Percentiles rank a stretch among this genome's conserved stretches.
These are phyloP conservation scores for Podabrus alpinus DNA, from an alignment of 2,888 invertebrate genomes.

Conservation along the genomic window DNA sequence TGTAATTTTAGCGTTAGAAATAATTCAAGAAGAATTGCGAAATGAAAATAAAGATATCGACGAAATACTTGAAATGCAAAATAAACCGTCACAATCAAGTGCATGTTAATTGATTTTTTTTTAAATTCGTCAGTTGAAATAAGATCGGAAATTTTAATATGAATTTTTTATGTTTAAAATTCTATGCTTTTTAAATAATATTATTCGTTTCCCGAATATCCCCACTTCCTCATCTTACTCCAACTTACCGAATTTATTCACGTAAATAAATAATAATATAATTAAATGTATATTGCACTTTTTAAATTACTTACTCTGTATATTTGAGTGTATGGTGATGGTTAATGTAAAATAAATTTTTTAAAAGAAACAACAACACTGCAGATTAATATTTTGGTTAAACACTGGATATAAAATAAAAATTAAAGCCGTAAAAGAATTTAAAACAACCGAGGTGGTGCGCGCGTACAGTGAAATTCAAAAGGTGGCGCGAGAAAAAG, in stretches of 20 bases:
- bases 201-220: background rate
- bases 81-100: conserved; percentile 32
- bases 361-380: background rate
- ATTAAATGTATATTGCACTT: background rate
- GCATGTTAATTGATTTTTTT: background rate
- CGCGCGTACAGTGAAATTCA: background rate
- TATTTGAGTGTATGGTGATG: background rate
- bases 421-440: background rate
- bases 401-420: background rate
- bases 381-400: background rate
- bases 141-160: background rate
- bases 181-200: background rate
- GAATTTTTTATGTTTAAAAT: background rate
- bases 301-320: background rate
- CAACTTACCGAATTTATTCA: background rate
- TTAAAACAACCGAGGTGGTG: background rate
- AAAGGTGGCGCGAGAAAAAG: conserved; percentile 16
- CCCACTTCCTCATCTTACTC: background rate
- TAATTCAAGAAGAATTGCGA: conserved; percentile 67
- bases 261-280: background rate
- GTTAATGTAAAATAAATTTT: background rate
- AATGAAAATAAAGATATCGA: conserved; percentile 56
- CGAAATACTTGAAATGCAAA: conserved; percentile 36
- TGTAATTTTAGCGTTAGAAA: conserved; percentile 64
- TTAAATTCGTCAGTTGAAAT: background rate